Percentiles rank a stretch among this genome's conserved stretches.
phyloP scores from a whole-genome alignment of 2,113 vertebrate species.

The Leptobrachium ailaonicum region DNA sequence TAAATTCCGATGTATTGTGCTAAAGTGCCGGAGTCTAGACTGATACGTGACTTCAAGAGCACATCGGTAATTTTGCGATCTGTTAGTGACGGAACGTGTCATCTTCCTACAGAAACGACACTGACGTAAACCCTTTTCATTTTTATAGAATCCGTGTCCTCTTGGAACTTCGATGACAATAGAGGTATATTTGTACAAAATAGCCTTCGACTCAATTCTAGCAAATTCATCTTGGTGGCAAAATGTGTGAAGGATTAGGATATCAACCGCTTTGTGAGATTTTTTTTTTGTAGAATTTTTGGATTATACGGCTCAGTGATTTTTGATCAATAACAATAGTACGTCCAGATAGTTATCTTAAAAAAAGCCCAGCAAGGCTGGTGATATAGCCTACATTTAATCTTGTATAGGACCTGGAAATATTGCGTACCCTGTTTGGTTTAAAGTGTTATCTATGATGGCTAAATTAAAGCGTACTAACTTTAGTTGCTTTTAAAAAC shows the following conservation, averaged over 20 bases:
- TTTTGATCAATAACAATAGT: slow-evolving; percentile 45
- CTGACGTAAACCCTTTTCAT: slow-evolving; percentile 10
- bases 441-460: slow-evolving; percentile 14
- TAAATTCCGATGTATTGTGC: not conserved
- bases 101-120: slow-evolving; percentile 10
- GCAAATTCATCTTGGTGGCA: slow-evolving; percentile 33
- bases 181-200: slow-evolving; percentile 34
- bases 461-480: slow-evolving; percentile 30
- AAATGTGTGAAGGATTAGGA: slow-evolving; percentile 39
- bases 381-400: slow-evolving; percentile 34
- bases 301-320: slow-evolving; percentile 40
- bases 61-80: slow-evolving; percentile 30
- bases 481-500: slow-evolving; percentile 5
- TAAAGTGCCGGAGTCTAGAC: slow-evolving; percentile 31
- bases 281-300: slow-evolving; percentile 34
- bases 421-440: slow-evolving; percentile 22
- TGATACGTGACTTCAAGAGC: slow-evolving; percentile 20
- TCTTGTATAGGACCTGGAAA: slow-evolving; percentile 3
- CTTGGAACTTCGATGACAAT: not conserved
- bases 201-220: slow-evolving; percentile 19
- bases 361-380: slow-evolving; percentile 21
- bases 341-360: slow-evolving; percentile 37
- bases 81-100: slow-evolving; percentile 22
- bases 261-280: slow-evolving; percentile 37
- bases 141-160: slow-evolving; percentile 12